Evolutionary conservation across 2,113 vertebrate genomes (phyloP).

Genomic region (Pelodiscus sinensis): DNA sequence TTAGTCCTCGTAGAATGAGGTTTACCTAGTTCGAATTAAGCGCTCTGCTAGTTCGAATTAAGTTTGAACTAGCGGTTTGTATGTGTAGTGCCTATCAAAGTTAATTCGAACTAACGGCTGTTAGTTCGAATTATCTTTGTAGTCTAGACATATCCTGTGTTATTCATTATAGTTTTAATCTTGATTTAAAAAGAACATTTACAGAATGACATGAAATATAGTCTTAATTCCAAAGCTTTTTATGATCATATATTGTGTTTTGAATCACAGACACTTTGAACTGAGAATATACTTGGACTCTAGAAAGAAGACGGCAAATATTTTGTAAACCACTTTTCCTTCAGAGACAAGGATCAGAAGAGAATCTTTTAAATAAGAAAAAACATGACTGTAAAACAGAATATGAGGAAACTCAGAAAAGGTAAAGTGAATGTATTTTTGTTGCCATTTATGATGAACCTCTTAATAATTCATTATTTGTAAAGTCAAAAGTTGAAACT

Average conservation of each 20-base stretch:
- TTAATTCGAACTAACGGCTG: too few species aligned
- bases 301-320: background rate
- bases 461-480: background rate
- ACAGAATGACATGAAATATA: background rate
- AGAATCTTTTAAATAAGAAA: conserved; percentile 1
- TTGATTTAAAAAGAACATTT: background rate
- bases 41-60: too few species aligned
- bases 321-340: background rate
- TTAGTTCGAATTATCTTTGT: too few species aligned
- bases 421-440: background rate
- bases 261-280: conserved; percentile 19
- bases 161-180: background rate
- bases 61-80: too few species aligned
- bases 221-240: background rate
- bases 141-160: too few species aligned
- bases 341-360: background rate
- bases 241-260: background rate
- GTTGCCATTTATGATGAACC: background rate
- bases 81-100: too few species aligned
- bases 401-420: background rate
- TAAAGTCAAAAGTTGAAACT: background rate
- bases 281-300: background rate
- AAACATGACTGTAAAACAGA: background rate
- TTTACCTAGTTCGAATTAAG: too few species aligned
- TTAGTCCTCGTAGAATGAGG: too few species aligned